phyloP scores from a whole-genome alignment of 2,113 vertebrate species.

The Gopherus evgoodei region DNA sequence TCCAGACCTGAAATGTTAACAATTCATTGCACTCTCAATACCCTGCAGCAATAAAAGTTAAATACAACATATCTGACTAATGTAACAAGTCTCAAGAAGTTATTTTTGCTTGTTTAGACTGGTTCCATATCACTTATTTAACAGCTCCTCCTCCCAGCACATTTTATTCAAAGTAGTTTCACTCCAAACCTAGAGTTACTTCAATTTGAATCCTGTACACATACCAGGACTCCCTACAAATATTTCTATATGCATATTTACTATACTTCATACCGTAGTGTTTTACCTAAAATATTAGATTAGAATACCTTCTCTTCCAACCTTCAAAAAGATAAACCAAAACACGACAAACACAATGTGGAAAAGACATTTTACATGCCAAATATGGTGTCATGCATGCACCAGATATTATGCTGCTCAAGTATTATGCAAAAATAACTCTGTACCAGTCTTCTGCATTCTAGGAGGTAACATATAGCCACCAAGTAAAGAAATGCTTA shows the following conservation, averaged over 20 bases:
- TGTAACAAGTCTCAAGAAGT: slow-evolving; percentile 18
- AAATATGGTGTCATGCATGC: slow-evolving; percentile 2
- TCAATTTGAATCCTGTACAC: slow-evolving; percentile 30
- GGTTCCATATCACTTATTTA: background rate
- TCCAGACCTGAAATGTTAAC: slow-evolving; percentile 12
- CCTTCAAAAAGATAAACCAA: slow-evolving; percentile 1
- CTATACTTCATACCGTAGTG: background rate
- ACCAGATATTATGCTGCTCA: slow-evolving; percentile 43
- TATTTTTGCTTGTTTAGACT: slow-evolving; percentile 23
- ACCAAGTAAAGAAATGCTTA: background rate
- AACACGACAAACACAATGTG: background rate
- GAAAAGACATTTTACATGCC: slow-evolving; percentile 42
- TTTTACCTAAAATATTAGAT: slow-evolving; percentile 23
- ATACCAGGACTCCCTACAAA: slow-evolving; percentile 44
- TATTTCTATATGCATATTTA: background rate
- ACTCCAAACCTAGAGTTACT: background rate
- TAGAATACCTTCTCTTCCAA: slow-evolving; percentile 9
- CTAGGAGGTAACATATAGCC: background rate
- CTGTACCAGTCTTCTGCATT: background rate
- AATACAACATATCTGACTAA: slow-evolving; percentile 4
- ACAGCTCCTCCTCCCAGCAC: background rate
- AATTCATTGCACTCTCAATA: background rate
- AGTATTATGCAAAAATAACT: slow-evolving; percentile 43
- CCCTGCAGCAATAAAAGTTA: background rate
- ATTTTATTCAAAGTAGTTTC: slow-evolving; percentile 3